Base-by-base conservation (phyloP, 2,797 vertebrate genomes). In the Chanos chanos region DNA sequence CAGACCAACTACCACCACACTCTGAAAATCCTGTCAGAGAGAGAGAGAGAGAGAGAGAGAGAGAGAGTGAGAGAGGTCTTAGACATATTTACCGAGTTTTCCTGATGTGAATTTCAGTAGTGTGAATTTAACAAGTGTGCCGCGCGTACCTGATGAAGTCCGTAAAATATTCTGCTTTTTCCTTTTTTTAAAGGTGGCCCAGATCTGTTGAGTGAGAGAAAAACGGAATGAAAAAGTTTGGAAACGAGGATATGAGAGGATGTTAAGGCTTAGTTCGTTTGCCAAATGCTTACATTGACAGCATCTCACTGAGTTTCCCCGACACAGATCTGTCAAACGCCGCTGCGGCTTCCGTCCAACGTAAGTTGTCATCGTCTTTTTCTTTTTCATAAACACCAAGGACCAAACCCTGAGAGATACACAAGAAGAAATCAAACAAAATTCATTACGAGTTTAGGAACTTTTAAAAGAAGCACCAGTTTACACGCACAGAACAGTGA, bases 151-250 rank as follows among this genome's bases (percentile, higher is more conserved):
- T 94, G 78, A 75, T 96, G 92, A 43, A 99, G 81, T 48, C 94
- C 95, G 68, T 94, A 90, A 84, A 99, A 98, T 51, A 91, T 8
- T 21, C 93, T 90, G 44, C 85, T 91, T 87, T 94, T 97, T 62
- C 95, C 95, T 74, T 92, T 91, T 82, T 96, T 99, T 57, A 97
- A 81, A 4, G 89, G 70, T 51, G 95, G 91, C 45, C 96, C 94
- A 60, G 93, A 97, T 74, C 97, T 99, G 79, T 40, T 80, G 71
- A 44, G 61, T 44, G 41, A 43, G 19, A 43, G 7, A 12, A 30
- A 9, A 10, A 2, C 28, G 13, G 15, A 4, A 27, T 18, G 10
- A 5, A 49, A 2, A 13, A 12, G 7, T 4, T n/a, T 19, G 3
- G 8, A 4, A 28, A 8, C 40, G 2, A 2, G 21, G 24, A 3